These are phyloP conservation scores for Platyscapa corneri DNA, from an alignment of 1,140 invertebrate species.

Conservation along the genomic window DNA sequence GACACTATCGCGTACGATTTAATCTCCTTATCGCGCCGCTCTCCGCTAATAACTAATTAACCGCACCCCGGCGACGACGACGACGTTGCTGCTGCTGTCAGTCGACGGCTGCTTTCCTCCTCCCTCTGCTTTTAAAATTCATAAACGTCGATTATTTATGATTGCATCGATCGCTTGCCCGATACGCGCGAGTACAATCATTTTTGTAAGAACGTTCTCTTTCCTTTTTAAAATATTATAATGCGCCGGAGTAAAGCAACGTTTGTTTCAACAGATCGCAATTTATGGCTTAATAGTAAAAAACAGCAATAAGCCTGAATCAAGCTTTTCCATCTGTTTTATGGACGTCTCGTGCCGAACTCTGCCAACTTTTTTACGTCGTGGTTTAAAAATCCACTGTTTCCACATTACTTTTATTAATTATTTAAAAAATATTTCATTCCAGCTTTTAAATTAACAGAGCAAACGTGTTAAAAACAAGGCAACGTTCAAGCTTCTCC, in stretches of 20 bases:
- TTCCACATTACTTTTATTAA: background rate
- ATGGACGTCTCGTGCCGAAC: background rate
- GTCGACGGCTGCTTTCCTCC: background rate
- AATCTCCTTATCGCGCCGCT: background rate
- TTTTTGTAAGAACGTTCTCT: background rate
- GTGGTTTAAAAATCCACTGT: background rate
- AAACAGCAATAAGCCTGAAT: background rate
- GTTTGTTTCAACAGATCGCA: background rate
- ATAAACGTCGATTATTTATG: constrained; percentile 8
- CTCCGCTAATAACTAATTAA: constrained; percentile 12
- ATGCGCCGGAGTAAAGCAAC: background rate
- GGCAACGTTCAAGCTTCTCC: too few species aligned
- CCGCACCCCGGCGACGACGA: background rate
- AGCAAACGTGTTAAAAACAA: too few species aligned
- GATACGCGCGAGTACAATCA: background rate
- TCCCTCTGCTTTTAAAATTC: background rate
- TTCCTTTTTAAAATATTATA: background rate
- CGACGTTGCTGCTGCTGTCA: too few species aligned
- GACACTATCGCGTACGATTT: background rate
- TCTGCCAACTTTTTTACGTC: too few species aligned
- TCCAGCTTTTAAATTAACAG: too few species aligned
- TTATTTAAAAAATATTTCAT: too few species aligned
- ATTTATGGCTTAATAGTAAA: constrained; percentile 2
- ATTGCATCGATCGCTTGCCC: background rate
- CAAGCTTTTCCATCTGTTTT: background rate